phyloP scores from a whole-genome alignment of 2,888 invertebrate species.

The Neoaliturus tenellus region DNA sequence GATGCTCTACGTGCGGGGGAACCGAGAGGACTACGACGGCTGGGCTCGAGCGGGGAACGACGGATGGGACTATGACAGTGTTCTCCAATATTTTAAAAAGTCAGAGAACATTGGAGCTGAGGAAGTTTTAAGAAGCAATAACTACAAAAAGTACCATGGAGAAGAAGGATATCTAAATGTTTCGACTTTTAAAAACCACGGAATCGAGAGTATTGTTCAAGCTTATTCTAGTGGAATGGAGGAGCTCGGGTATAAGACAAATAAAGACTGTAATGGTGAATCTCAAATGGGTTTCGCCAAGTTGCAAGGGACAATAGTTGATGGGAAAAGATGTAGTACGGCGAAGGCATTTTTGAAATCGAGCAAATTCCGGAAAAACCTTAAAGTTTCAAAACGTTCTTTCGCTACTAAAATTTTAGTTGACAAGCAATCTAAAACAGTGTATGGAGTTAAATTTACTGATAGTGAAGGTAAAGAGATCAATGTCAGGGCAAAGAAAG shows the following conservation, averaged over 20 bases:
- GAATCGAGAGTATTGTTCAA: conserved; percentile 78
- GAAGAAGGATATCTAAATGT: conserved; percentile 71
- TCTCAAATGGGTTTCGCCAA: conserved; percentile 59
- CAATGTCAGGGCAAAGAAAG: conserved; percentile 77
- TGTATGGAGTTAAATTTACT: conserved; percentile 76
- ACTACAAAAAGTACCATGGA: conserved; percentile 71
- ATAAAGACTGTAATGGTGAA: conserved; percentile 68
- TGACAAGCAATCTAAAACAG: conserved; percentile 72
- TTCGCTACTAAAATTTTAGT: conserved; percentile 77
- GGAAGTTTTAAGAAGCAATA: conserved; percentile 74
- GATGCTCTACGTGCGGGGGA: conserved; percentile 67
- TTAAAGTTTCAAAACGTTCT: conserved; percentile 76
- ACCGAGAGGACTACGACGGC: conserved; percentile 65
- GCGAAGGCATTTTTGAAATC: conserved; percentile 65
- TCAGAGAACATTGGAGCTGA: conserved; percentile 77
- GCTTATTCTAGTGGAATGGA: conserved; percentile 82
- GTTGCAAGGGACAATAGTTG: conserved; percentile 60
- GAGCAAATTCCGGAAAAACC: conserved; percentile 71
- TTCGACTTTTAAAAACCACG: conserved; percentile 82
- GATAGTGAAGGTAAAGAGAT: conserved; percentile 72
- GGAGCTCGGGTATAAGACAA: conserved; percentile 81
- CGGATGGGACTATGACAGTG: conserved; percentile 67
- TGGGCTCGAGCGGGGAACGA: conserved; percentile 66
- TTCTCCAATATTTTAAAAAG: conserved; percentile 70
- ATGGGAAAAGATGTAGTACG: conserved; percentile 62